Conservation (phyloP, 2,113 vertebrate species). For the Eolophus roseicapilla region DNA sequence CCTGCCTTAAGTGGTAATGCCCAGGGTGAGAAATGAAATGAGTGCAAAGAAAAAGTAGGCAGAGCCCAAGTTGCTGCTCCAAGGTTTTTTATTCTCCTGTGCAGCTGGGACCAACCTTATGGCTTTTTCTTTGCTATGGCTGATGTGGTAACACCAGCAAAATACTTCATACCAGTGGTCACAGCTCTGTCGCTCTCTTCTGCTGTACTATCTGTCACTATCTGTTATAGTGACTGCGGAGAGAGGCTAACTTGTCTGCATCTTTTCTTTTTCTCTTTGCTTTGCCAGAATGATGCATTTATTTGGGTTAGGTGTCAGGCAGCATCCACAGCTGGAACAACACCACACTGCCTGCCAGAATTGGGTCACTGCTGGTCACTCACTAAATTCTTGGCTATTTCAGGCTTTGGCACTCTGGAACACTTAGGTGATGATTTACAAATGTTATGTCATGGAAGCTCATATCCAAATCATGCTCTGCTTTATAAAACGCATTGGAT, state of each 20-base stretch:
- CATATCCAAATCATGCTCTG: background rate
- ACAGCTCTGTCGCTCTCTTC: background rate
- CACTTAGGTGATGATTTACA: background rate
- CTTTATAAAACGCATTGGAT: background rate
- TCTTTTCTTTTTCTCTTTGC: background rate
- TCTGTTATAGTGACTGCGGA: background rate
- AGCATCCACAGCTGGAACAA: background rate
- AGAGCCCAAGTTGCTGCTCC: background rate
- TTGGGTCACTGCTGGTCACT: background rate
- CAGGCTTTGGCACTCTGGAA: background rate
- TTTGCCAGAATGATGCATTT: background rate
- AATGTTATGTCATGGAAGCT: rapidly evolving
- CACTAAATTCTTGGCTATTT: background rate
- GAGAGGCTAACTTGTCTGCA: background rate
- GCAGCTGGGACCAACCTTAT: background rate
- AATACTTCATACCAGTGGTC: background rate
- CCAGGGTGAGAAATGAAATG: background rate
- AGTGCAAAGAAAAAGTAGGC: background rate
- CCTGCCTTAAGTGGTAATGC: background rate
- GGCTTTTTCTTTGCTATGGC: background rate
- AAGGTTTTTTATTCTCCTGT: background rate
- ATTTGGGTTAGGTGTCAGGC: conserved; percentile 11
- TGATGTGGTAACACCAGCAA: background rate
- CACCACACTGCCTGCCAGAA: background rate
- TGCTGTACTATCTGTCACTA: background rate